Evolutionary conservation across 2,888 invertebrate species (phyloP), one percentile per base, ranked within the genome.

Genomic region (Alloplasta piceator): DNA sequence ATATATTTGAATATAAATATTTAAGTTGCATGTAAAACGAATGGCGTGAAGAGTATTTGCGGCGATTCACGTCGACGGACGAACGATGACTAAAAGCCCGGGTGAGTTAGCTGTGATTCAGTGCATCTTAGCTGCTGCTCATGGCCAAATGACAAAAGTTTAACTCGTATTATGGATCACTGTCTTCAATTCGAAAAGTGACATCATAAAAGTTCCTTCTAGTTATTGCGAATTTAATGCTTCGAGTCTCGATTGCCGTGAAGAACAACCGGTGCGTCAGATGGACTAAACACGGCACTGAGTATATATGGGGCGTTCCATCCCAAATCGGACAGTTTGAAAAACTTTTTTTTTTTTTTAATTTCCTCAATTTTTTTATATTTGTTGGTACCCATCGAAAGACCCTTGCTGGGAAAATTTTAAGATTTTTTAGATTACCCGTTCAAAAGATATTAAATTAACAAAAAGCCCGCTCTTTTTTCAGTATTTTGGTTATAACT

Each of bases 151-250:
- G 81, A 66, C 79, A 76, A 70, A 78, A 82, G 64, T 83, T 26
- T 75, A 82, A 77, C 78, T 72, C 50, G 55, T 56, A 73, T 82
- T 77, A 79, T 46, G 67, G 82, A 84, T 84, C 85, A 82, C 81
- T 75, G 77, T 58, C 67, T 83, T 75, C 81, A 80, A 84, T 80
- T 81, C 58, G 67, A 78, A 80, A 77, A 81, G 75, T 86, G 85
- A 86, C 82, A 82, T 86, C 86, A 86, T 68, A 50, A 64, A 36
- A 72, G 56, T 78, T 81, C 78, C 71, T 67, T 64, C 64, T 55
- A 50, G 66, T 72, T 75, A 60, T 73, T 16, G 38, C 39, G 10
- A 67, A 56, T 50, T 72, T 61, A 70, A 56, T 36, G 58, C 66
- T 61, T 16, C 70, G 67, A 67, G 60, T 66, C 9, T 52, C 60